phyloP scores from a whole-genome alignment of 2,113 vertebrate genomes.

The Chunga burmeisteri region DNA sequence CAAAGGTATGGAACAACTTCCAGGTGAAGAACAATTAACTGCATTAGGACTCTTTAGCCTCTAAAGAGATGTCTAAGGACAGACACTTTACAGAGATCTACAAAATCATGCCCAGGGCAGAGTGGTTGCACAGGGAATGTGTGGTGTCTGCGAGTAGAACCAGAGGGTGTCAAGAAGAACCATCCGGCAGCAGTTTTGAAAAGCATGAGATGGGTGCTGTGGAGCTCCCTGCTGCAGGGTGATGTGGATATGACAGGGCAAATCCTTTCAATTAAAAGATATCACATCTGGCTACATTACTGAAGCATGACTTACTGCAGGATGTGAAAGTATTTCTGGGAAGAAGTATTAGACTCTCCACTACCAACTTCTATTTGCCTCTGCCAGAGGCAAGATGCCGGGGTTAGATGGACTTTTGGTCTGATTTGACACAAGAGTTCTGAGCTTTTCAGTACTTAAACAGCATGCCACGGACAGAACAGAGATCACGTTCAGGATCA shows the following conservation, averaged over 20 bases:
- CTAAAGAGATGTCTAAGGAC: not conserved
- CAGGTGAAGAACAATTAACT: constrained; percentile 27
- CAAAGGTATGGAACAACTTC: constrained; percentile 29
- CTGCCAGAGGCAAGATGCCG: not conserved
- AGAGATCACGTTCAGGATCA: not conserved
- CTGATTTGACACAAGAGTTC: not conserved
- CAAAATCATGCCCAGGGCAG: not conserved
- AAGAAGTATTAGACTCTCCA: not conserved
- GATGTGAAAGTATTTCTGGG: not conserved
- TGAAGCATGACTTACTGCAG: not conserved
- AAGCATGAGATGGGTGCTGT: not conserved
- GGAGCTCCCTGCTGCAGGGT: not conserved
- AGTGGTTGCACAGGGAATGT: not conserved
- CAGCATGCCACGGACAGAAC: not conserved
- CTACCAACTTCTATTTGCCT: not conserved
- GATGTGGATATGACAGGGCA: not conserved
- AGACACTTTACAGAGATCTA: not conserved
- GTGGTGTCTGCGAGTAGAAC: not conserved
- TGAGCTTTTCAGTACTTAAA: not conserved
- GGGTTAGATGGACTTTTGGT: not conserved
- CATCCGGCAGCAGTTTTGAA: not conserved
- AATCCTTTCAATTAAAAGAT: not conserved
- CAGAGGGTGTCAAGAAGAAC: not conserved
- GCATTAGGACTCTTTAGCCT: not conserved
- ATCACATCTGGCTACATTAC: not conserved